These are phyloP conservation scores for Equus quagga DNA, from an alignment of 2,113 vertebrate species.

Conservation along the genomic window DNA sequence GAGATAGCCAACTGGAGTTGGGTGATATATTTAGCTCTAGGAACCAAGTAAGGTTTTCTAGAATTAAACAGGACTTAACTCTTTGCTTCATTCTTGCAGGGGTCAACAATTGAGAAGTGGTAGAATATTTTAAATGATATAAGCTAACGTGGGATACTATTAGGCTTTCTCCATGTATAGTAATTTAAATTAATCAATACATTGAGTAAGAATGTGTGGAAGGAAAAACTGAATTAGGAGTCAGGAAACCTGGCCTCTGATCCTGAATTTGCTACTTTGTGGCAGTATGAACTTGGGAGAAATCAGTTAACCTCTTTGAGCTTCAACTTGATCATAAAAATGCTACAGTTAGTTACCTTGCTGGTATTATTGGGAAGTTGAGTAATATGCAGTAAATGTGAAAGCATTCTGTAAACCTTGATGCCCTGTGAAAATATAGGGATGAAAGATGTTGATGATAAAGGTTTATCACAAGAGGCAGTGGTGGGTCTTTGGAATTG, in stretches of 20 bases:
- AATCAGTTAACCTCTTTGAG: neutral
- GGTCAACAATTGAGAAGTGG: neutral
- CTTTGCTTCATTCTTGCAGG: neutral
- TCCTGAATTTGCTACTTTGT: neutral
- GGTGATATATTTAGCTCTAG: neutral
- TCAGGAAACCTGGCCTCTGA: neutral
- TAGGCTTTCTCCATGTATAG: neutral
- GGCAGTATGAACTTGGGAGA: neutral
- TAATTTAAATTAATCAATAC: slow-evolving; percentile 3
- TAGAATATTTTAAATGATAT: slow-evolving; percentile 17
- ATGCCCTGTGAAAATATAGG: neutral
- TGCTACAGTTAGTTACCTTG: neutral
- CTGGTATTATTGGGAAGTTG: neutral
- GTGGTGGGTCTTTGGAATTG: neutral
- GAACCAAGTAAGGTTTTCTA: neutral
- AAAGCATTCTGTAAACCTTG: neutral
- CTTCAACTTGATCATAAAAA: neutral
- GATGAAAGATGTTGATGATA: neutral
- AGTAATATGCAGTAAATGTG: neutral
- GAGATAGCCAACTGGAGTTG: neutral
- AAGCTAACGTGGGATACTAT: neutral
- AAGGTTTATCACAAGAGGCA: neutral
- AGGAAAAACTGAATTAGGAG: neutral
- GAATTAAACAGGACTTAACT: neutral
- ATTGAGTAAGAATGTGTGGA: neutral